A percentile compares a stretch with the other conserved stretches of the same genome.
These are phyloP conservation scores for Kryphioiulus occultus DNA, from an alignment of 2,888 invertebrate species.

Conservation along the genomic window DNA sequence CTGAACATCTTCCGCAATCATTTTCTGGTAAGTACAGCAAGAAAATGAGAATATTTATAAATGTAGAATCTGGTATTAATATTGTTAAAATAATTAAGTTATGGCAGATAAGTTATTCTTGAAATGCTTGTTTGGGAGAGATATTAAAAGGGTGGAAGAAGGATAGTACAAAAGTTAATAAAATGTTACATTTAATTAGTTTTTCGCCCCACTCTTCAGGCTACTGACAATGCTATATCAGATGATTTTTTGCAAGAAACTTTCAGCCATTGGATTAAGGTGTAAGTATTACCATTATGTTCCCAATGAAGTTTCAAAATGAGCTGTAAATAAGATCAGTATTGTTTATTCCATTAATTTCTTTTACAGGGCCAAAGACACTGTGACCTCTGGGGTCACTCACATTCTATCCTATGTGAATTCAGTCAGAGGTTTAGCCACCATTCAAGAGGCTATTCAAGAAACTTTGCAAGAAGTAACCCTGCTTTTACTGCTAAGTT, in stretches of 20 bases:
- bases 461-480: constrained; percentile 43
- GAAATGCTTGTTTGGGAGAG: no score
- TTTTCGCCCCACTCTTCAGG: constrained; percentile 33
- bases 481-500: neutral
- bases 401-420: constrained; percentile 47
- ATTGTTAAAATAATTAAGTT: no score
- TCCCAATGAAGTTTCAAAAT: neutral
- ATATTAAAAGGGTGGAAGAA: no score
- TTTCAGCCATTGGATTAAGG: constrained; percentile 39
- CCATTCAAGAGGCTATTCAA: constrained; percentile 45
- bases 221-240: neutral
- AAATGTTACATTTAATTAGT: neutral
- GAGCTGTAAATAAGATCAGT: neutral
- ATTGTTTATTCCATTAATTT: neutral
- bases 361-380: constrained; percentile 21
- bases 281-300: neutral
- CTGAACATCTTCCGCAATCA: constrained; percentile 46
- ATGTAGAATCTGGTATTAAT: no score
- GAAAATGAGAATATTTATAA: no score
- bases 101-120: no score
- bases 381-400: constrained; percentile 21
- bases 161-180: neutral
- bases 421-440: constrained; percentile 32
- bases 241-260: constrained; percentile 46
- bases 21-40: neutral